Conservation (phyloP, 2,888 invertebrate species). For the Lamellibrachia columna region DNA sequence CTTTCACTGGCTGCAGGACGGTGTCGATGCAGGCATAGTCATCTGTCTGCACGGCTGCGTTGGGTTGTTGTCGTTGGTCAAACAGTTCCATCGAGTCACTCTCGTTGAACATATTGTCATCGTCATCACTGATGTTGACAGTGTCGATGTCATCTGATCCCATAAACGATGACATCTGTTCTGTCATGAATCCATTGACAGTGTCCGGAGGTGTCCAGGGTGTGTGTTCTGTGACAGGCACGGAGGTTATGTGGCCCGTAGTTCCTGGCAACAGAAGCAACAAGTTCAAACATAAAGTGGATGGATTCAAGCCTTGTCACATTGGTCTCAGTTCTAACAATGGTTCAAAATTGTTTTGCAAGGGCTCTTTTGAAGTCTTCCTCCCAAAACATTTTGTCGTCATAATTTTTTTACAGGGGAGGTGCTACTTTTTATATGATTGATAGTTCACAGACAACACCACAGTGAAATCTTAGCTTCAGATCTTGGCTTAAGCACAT, state of each 20-base stretch:
- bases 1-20: conserved; percentile 23
- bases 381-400: too few relatives aligned
- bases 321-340: too few relatives aligned
- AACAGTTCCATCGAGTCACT: background rate
- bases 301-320: too few relatives aligned
- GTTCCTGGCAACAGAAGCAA: background rate
- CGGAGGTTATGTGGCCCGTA: background rate
- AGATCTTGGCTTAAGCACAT: too few relatives aligned
- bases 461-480: too few relatives aligned
- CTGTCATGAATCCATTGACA: background rate
- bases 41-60: background rate
- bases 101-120: background rate
- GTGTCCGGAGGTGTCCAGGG: background rate
- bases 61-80: background rate
- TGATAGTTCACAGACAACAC: too few relatives aligned
- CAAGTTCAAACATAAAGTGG: background rate
- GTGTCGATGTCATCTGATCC: background rate
- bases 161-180: background rate
- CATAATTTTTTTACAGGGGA: too few relatives aligned
- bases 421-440: too few relatives aligned
- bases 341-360: too few relatives aligned
- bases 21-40: conserved; percentile 8
- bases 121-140: background rate
- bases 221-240: background rate
- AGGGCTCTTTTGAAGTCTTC: too few relatives aligned